These are phyloP conservation scores for Rhinopomastus cyanomelas DNA, from an alignment of 2,113 vertebrate genomes.

Conservation along the genomic window DNA sequence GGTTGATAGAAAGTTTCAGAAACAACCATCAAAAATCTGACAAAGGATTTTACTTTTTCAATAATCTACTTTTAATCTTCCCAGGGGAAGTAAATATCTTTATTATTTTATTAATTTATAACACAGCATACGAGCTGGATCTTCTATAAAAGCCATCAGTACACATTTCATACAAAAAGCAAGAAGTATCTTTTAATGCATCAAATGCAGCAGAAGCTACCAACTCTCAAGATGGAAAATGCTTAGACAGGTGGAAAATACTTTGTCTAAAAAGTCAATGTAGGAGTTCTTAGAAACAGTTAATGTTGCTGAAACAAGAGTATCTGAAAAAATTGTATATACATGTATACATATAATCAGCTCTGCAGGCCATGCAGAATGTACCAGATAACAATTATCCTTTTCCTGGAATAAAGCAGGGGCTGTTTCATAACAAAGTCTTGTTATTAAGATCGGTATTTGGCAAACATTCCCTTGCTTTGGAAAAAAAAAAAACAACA, in stretches of 20 bases:
- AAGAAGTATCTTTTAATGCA: background rate
- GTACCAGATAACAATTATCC: conserved; percentile 25
- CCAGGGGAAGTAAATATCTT: background rate
- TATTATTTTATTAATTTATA: background rate
- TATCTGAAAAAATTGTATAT: conserved; percentile 3
- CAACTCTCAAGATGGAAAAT: background rate
- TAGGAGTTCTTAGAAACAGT: background rate
- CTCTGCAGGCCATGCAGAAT: background rate
- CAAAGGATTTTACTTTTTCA: background rate
- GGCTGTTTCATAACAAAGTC: conserved; percentile 40
- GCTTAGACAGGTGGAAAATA: background rate
- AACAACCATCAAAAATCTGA: background rate
- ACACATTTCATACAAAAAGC: background rate
- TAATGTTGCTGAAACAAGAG: conserved; percentile 4
- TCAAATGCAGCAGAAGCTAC: background rate
- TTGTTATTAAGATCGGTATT: conserved; percentile 36
- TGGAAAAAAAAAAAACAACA: conserved; percentile 35
- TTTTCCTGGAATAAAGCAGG: conserved; percentile 42
- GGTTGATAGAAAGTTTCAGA: background rate
- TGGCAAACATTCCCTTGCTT: conserved; percentile 38
- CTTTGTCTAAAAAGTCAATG: background rate
- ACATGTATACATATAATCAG: background rate
- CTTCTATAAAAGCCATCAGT: background rate
- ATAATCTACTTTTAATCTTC: background rate
- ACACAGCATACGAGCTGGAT: background rate